These are phyloP conservation scores for Thereuonema tuberculata DNA, from an alignment of 1,140 invertebrate species.

Conservation along the genomic window DNA sequence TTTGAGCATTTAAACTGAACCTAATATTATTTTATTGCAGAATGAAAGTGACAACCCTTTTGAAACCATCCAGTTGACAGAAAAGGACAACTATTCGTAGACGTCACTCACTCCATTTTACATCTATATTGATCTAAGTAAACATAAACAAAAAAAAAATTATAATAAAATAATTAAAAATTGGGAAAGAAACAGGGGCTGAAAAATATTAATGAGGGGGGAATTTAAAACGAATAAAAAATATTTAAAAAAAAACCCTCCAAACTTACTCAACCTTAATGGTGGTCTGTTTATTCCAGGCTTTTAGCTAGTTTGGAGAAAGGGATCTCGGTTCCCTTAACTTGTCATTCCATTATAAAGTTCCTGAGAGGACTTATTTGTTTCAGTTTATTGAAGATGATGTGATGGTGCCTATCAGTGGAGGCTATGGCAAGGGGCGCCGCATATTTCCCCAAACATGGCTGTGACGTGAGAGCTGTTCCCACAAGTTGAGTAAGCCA, in stretches of 20 bases:
- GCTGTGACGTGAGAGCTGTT: neutral
- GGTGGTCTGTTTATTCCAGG: no score
- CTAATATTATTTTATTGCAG: slow-evolving; percentile 15
- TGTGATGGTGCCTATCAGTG: slow-evolving; percentile 3
- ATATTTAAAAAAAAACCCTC: no score
- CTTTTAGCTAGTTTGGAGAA: no score
- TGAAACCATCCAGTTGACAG: slow-evolving; percentile 21
- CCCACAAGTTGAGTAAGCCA: no score
- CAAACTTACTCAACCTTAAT: no score
- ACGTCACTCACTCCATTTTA: neutral
- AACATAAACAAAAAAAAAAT: neutral
- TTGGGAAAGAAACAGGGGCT: no score
- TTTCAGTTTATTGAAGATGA: slow-evolving; percentile 6
- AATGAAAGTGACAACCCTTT: slow-evolving; percentile 28
- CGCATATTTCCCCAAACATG: slow-evolving; percentile 8
- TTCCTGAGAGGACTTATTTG: slow-evolving; percentile 1
- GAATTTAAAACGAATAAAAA: no score
- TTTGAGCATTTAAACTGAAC: neutral
- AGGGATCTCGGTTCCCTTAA: no score
- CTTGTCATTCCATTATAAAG: no score
- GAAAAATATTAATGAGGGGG: no score
- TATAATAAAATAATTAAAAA: neutral
- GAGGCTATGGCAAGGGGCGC: neutral
- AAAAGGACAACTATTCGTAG: slow-evolving; percentile 13
- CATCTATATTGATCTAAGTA: no score